Evolutionary conservation across 2,888 invertebrate genomes (phyloP).

Genomic region (Cataglyphis albicans): DNA sequence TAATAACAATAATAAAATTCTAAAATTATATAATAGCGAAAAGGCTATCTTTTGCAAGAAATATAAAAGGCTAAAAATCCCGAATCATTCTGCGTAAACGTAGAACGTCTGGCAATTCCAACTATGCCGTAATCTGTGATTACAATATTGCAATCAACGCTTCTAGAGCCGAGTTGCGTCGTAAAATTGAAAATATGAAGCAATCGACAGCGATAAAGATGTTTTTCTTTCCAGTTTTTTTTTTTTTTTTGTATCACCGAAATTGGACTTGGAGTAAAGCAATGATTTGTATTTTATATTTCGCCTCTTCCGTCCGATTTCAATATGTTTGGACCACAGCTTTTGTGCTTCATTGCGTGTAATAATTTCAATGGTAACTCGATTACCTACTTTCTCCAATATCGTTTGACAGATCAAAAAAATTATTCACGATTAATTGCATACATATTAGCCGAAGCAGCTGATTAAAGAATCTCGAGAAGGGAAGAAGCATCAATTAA

Average conservation of each 20-base stretch:
- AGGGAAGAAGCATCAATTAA: background rate
- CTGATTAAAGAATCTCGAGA: background rate
- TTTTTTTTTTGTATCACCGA: constrained; percentile 48
- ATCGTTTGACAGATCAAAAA: background rate
- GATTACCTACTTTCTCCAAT: background rate
- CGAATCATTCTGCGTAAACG: background rate
- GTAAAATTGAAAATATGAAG: background rate
- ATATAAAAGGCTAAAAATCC: background rate
- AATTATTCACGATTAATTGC: background rate
- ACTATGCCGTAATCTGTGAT: background rate
- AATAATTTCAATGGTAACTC: background rate
- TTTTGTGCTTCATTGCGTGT: background rate
- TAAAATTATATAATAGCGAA: background rate
- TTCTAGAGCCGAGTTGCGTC: background rate
- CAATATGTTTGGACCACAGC: background rate
- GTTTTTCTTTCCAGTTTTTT: constrained; percentile 6
- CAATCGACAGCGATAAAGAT: constrained; percentile 2
- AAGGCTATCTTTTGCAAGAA: background rate
- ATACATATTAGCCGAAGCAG: background rate
- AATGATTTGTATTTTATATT: constrained; percentile 19
- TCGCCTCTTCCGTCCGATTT: constrained; percentile 11
- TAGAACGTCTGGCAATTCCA: constrained; percentile 4
- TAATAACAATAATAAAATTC: background rate
- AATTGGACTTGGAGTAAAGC: constrained; percentile 76
- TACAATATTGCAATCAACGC: constrained; percentile 22